Evolutionary conservation across 2,888 invertebrate species (phyloP).

Genomic region (Synergus umbraculus): DNA sequence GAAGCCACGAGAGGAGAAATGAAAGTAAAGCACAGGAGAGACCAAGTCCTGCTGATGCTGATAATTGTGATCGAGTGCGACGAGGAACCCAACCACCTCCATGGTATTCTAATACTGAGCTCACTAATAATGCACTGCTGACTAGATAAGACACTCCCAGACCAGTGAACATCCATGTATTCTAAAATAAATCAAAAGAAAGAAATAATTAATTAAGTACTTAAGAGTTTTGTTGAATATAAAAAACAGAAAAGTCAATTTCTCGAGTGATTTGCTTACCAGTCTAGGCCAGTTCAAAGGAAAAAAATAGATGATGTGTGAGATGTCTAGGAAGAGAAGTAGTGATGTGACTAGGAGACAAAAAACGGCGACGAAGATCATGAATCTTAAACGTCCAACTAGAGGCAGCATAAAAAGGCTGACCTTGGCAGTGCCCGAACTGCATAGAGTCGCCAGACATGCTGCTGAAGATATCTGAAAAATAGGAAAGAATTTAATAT

Average conservation of each 20-base stretch:
- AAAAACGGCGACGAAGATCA: constrained; percentile 88
- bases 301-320: constrained; percentile 87
- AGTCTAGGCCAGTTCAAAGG: constrained; percentile 89
- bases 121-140: constrained; percentile 83
- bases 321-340: constrained; percentile 88
- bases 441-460: constrained; percentile 86
- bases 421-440: constrained; percentile 87
- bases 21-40: constrained; percentile 73
- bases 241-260: background rate
- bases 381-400: constrained; percentile 85
- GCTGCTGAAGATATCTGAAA: constrained; percentile 85
- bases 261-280: constrained; percentile 79
- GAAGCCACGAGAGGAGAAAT: constrained; percentile 73
- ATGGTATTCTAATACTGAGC: constrained; percentile 83
- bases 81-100: constrained; percentile 84
- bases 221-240: constrained; percentile 4
- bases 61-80: constrained; percentile 85
- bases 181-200: constrained; percentile 77
- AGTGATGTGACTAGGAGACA: constrained; percentile 86
- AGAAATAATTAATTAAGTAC: background rate
- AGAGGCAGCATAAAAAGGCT: constrained; percentile 88
- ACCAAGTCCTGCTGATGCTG: constrained; percentile 72
- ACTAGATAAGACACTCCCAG: constrained; percentile 85
- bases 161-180: constrained; percentile 86
- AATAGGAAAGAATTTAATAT: constrained; percentile 39